A percentile compares a stretch with the other conserved stretches of the same genome.
Conservation (phyloP, 2,113 vertebrate genomes). For the Pimephales promelas region DNA sequence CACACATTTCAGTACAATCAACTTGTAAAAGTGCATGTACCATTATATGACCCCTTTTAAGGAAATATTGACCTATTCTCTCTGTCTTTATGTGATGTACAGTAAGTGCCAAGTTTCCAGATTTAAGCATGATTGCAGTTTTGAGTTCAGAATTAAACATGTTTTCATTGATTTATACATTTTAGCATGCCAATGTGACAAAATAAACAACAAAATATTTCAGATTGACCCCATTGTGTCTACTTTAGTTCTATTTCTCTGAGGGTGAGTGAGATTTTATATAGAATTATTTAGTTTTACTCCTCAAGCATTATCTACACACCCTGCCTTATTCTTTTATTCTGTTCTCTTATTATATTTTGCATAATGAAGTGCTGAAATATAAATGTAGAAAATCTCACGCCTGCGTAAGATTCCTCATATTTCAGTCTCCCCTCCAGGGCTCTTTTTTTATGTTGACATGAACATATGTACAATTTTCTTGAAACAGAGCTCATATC, state of each 20-base stretch:
- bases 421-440: conserved; percentile 28
- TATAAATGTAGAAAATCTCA: conserved; percentile 28
- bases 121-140: conserved; percentile 1
- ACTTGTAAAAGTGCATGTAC: too few species aligned
- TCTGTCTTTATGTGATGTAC: conserved; percentile 12
- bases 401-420: conserved; percentile 13
- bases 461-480: conserved; percentile 39
- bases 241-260: not conserved
- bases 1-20: too few species aligned
- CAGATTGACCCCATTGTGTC: not conserved
- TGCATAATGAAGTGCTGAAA: conserved; percentile 32
- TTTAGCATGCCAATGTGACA: not conserved
- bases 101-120: not conserved
- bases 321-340: not conserved
- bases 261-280: not conserved
- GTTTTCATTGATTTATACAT: not conserved
- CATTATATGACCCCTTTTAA: too few species aligned
- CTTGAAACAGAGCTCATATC: conserved; percentile 47
- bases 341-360: conserved; percentile 32
- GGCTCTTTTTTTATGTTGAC: conserved; percentile 40
- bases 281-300: not conserved
- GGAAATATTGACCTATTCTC: not conserved
- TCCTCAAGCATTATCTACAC: conserved; percentile 21
- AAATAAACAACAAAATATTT: not conserved
- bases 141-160: not conserved